Base-by-base conservation (phyloP, 2,797 vertebrate species). In the Nothura maculosa region DNA sequence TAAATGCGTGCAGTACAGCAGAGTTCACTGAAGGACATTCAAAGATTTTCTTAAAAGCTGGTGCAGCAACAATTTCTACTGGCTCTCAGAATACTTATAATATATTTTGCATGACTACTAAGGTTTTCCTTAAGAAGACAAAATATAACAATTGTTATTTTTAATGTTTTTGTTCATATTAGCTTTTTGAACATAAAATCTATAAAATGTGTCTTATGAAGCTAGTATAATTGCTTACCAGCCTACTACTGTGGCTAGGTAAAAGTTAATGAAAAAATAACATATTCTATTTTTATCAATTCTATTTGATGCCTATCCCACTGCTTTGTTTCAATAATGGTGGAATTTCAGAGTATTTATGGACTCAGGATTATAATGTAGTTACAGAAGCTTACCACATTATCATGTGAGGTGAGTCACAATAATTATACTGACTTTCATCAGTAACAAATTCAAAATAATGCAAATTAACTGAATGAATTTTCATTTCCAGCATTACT, bases 391-490 rank as follows among this genome's bases (percentile, higher is more conserved):
- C 5, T 50, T 28, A 79, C 25, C 15, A 61, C 15, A 12, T 34
- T 80, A 38, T n/a, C 12, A 12, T n/a, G 54, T 55, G 28, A 55
- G 30, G 10, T n/a, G 28, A 55, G 54, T 55, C 30, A 19, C 12
- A 55, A n/a, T 13, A 25, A 4, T 81, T 87, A 5, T 32, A 67
- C 1, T 25, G 36, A 13, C 7, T 64, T 15, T 43, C 61, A 21
- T n/a, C 8, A 13, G 27, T 5, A 78, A 3, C 2, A 0, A 27
- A 60, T 16, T 4, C 6, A 55, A 0, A 4, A 9, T 8, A 85
- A 85, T 62, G 8, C 5, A 55, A 17, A 0, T 0, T 30, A 47
- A 47, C 6, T 27, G 18, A 55, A 42, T 7, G 58, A 4, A 42
- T 80, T 82, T 89, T 87, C 1, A 48, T 50, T 66, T 76, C 48